Evolutionary conservation across 2,797 vertebrate genomes (phyloP).

Genomic region (Brotula barbata): DNA sequence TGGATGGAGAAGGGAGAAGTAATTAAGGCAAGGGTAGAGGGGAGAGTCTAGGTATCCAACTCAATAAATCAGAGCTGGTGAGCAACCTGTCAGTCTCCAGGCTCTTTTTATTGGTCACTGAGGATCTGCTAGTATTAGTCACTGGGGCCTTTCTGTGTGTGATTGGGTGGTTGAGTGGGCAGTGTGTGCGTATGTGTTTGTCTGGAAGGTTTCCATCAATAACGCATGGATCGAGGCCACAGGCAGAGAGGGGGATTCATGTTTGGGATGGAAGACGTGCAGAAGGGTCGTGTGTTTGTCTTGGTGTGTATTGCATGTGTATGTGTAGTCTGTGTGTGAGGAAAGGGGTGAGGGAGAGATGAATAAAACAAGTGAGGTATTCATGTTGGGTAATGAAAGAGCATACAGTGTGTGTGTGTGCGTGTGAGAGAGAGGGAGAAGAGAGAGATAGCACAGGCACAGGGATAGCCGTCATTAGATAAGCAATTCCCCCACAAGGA

Average conservation of each 20-base stretch:
- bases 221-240: conserved; percentile 67
- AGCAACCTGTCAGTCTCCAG: conserved; percentile 71
- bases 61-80: conserved; percentile 71
- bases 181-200: conserved; percentile 23
- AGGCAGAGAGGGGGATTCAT: conserved; percentile 61
- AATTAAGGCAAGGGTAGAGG: conserved; percentile 60
- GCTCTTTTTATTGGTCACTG: conserved; percentile 75
- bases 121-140: conserved; percentile 74
- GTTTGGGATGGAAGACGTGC: conserved; percentile 42
- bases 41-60: conserved; percentile 53
- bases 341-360: conserved; percentile 11
- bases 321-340: conserved; percentile 25
- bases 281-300: conserved; percentile 16
- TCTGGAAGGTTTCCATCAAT: conserved; percentile 72
- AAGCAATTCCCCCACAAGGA: conserved; percentile 57
- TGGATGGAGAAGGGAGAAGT: conserved; percentile 46
- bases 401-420: too few relatives aligned
- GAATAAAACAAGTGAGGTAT: conserved; percentile 53
- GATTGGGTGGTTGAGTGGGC: conserved; percentile 53
- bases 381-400: conserved; percentile 58
- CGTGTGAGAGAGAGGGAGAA: conserved; percentile 18
- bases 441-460: conserved; percentile 10
- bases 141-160: conserved; percentile 56
- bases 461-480: conserved; percentile 42
- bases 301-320: conserved; percentile 4